Percentiles rank a stretch among this genome's conserved stretches.
phyloP scores from a whole-genome alignment of 2,888 invertebrate genomes.

The Drosophila acutilabella region DNA sequence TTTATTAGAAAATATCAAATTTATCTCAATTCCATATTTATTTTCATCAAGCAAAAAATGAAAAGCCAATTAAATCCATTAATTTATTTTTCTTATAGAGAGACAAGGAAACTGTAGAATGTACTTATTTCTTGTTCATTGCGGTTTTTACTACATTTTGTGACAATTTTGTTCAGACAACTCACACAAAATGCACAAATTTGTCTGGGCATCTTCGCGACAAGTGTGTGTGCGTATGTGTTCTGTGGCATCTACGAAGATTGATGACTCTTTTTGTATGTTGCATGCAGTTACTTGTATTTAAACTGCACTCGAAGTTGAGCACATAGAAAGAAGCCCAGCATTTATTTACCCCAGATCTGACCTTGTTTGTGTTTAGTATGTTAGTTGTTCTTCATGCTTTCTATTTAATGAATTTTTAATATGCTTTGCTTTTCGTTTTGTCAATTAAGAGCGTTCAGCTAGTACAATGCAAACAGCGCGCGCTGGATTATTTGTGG shows the following conservation, averaged over 20 bases:
- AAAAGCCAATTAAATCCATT: not conserved
- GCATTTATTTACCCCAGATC: slow-evolving; percentile 58
- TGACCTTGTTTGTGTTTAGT: slow-evolving; percentile 13
- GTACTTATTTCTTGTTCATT: too few species aligned
- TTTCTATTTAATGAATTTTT: slow-evolving; percentile 77
- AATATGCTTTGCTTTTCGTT: slow-evolving; percentile 59
- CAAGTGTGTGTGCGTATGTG: slow-evolving; percentile 16
- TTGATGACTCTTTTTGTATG: slow-evolving; percentile 59
- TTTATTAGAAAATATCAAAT: too few species aligned
- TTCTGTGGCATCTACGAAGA: slow-evolving; percentile 68
- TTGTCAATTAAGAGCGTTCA: slow-evolving; percentile 57
- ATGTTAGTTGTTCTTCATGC: slow-evolving; percentile 33
- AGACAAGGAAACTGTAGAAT: not conserved
- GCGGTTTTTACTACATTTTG: slow-evolving; percentile 27
- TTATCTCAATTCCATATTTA: too few species aligned
- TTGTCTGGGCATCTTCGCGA: slow-evolving; percentile 53
- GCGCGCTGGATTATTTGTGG: slow-evolving; percentile 43
- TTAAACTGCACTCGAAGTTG: slow-evolving; percentile 19
- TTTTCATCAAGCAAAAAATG: not conserved
- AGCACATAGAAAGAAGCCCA: slow-evolving; percentile 27
- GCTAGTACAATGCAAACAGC: slow-evolving; percentile 41
- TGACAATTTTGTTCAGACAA: slow-evolving; percentile 48
- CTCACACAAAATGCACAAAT: slow-evolving; percentile 50
- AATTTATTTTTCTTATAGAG: not conserved
- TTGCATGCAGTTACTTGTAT: slow-evolving; percentile 61